Evolutionary conservation across 2,888 invertebrate genomes (phyloP), one percentile per base, ranked within the genome.

Genomic region (Anoplius nigerrimus): DNA sequence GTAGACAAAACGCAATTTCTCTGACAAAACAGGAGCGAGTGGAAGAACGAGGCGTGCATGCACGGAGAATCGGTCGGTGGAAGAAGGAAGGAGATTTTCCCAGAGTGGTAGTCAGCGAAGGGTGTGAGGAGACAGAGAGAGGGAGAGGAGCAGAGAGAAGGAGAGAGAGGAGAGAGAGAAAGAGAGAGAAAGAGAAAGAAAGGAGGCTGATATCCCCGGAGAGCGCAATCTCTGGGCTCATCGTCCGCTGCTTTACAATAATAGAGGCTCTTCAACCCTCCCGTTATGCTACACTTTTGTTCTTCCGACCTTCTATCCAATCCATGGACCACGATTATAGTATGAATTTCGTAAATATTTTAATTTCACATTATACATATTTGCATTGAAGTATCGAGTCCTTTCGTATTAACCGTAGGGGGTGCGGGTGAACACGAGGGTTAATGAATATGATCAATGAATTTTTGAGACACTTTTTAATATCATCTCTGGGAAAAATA

Each of bases 161-260:
- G 16, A 42, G 42, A 21, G 21, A 53, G 18, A 27, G 24, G 27
- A 45, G 57, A 27, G 27, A 48, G 27, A 20, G 43, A 34, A 24
- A 21, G 42, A 51, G 42, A 18, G 42, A 43, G 27, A 45, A 16
- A 46, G 46, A 21, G 21, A 53, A 22, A 27, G 42, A 52, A 34
- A 27, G 64, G 11, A 34, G 4, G 34, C 34, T 34, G 34, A 34
- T 34, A 63, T 71, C 70, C 54, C 76, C 65, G 60, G 62, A 64
- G 68, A 73, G 65, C 57, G 66, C 76, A 76, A 78, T 77, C 79
- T 75, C 70, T 62, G 65, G 67, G 69, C 76, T 75, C 77, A 77
- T 77, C 79, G 73, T 66, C 64, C 65, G 65, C 65, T 78, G 73
- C 73, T 77, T 77, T 78, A 73, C 79, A 78, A 78, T 77, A 77